Base-by-base conservation (phyloP, 2,113 vertebrate genomes). In the Ranitomeya variabilis region DNA sequence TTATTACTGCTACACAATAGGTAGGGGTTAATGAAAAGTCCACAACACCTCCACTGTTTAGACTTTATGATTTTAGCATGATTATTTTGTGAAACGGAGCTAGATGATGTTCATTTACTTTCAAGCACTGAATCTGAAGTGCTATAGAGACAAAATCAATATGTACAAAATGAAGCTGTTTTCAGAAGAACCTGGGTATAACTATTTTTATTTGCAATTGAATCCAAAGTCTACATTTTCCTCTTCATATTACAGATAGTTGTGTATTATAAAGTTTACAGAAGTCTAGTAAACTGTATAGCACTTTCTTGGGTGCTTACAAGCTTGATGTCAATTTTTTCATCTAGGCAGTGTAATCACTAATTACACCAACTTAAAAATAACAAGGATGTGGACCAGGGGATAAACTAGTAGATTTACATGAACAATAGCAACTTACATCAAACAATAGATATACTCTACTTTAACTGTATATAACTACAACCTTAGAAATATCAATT, bases 271-370 rank as follows among this genome's bases (percentile, higher is more conserved):
- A 14, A 23, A 31, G n/a, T 13, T 26, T 31, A 31, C 26, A 31
- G 23, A 31, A 71, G 67, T 71, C 67, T 71, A 71, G 23, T 71
- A 71, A 71, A 71, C 31, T 71, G 67, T 71, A 31, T 31, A 71
- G 67, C 23, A 31, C 67, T 26, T 71, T 26, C n/a, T 31, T 71
- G 16, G 16, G 16, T 62, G 15, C 23, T 71, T 71, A 15, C 66
- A n/a, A 69, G 10, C 66, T 69, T 26, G 0, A 13, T 10, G 14
- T 12, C 67, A 12, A 12, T 71, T 71, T 3, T 71, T 71, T 71
- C 67, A 26, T 31, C 31, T 5, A 71, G 67, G 12, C 12, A 31
- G 23, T 71, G 26, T 12, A 71, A 71, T 31, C 12, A 31, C 31
- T 71, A 26, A 71, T 31, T 71, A 23, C 23, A 71, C 23, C 13